phyloP scores from a whole-genome alignment of 2,888 invertebrate species.

The Sinelater perroti region DNA sequence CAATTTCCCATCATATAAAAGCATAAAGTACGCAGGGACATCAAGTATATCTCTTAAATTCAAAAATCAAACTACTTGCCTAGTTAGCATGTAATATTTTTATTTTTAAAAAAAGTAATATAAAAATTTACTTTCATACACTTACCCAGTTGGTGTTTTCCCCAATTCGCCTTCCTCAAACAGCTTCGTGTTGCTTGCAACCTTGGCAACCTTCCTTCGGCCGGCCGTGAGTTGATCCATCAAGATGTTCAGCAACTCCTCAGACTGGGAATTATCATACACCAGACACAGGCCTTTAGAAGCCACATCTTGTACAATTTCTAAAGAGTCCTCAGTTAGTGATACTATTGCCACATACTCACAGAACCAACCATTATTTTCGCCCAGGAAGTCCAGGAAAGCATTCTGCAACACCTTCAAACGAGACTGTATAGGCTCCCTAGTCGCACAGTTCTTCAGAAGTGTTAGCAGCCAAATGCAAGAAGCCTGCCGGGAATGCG shows the following conservation, averaged over 20 bases:
- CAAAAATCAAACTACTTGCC: too few relatives aligned
- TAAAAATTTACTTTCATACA: too few relatives aligned
- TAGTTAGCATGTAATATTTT: neutral
- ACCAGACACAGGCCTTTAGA: conserved; percentile 90
- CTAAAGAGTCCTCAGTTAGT: conserved; percentile 61
- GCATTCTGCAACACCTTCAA: conserved; percentile 78
- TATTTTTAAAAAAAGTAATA: conserved; percentile 34
- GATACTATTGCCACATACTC: neutral
- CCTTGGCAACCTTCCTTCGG: conserved; percentile 75
- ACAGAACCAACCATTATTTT: conserved; percentile 79
- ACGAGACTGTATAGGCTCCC: conserved; percentile 72
- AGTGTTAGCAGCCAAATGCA: conserved; percentile 89
- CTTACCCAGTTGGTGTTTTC: conserved; percentile 86
- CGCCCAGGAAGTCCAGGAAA: conserved; percentile 87
- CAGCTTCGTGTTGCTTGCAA: conserved; percentile 82
- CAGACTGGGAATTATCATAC: conserved; percentile 81
- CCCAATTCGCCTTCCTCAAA: conserved; percentile 90
- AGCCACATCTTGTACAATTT: conserved; percentile 92
- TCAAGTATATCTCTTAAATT: too few relatives aligned
- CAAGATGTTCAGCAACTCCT: conserved; percentile 77
- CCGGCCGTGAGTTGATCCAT: conserved; percentile 86
- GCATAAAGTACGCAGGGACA: too few relatives aligned
- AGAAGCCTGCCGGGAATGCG: conserved; percentile 85
- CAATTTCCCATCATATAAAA: too few relatives aligned
- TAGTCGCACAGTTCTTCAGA: conserved; percentile 80